A percentile compares a stretch with the other conserved stretches of the same genome.
These are phyloP conservation scores for Latheticus oryzae DNA, from an alignment of 2,888 invertebrate genomes.

Conservation along the genomic window DNA sequence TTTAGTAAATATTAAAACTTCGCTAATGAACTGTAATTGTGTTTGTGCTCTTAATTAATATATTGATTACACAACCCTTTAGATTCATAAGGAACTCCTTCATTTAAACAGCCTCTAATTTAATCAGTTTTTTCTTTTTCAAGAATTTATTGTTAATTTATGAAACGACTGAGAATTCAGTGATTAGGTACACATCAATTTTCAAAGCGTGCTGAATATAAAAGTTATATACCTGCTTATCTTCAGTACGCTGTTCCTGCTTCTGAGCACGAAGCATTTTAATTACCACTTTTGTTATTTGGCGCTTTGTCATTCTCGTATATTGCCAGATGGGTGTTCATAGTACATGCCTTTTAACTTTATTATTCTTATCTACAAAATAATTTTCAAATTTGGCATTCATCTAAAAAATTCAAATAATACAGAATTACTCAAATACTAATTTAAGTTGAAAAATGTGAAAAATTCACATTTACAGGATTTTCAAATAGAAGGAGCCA, in stretches of 20 bases:
- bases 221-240: constrained; percentile 30
- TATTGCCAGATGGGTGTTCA: constrained; percentile 7
- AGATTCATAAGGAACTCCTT: constrained; percentile 57
- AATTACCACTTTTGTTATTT: constrained; percentile 36
- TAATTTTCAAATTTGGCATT: no score
- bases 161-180: constrained; percentile 23
- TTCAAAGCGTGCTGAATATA: constrained; percentile 21
- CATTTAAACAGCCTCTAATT: constrained; percentile 53
- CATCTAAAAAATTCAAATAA: no score
- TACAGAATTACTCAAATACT: no score
- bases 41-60: constrained; percentile 65
- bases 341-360: no score
- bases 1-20: constrained; percentile 65
- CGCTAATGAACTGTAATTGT: constrained; percentile 65
- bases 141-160: constrained; percentile 34
- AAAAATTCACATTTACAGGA: no score
- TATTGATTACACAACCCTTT: constrained; percentile 64
- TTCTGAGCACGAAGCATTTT: constrained; percentile 35
- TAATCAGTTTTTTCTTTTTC: constrained; percentile 42
- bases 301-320: constrained; percentile 28
- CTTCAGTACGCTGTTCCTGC: constrained; percentile 24
- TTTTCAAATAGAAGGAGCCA: no score
- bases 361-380: no score
- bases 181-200: constrained; percentile 27
- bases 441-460: no score